Percentiles rank a stretch among this genome's conserved stretches.
Conservation (phyloP, 30 jellyfish, hydroid and myxozoan genomes). For the Cassiopea xamachana region DNA sequence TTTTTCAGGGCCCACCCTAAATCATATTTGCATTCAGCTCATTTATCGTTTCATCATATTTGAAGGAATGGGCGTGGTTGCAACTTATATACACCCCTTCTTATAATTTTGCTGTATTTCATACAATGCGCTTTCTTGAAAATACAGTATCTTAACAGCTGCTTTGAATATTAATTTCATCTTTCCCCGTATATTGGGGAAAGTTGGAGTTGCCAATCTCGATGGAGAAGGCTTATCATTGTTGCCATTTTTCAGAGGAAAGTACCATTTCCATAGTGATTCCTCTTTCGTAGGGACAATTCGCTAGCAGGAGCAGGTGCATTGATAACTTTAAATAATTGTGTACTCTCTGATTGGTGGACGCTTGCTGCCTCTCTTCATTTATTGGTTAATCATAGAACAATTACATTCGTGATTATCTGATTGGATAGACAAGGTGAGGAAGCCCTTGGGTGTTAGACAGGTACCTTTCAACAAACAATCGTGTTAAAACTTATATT, state of each 20-base stretch:
- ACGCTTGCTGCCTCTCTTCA: background rate
- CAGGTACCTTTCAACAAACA: slow-evolving; percentile 18
- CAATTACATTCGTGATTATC: slow-evolving; percentile 13
- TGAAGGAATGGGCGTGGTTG: too few relatives aligned
- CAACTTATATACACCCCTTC: too few relatives aligned
- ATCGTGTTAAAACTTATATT: background rate
- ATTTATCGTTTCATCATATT: too few relatives aligned
- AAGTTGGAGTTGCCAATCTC: too few relatives aligned
- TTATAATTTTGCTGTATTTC: too few relatives aligned
- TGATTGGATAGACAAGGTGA: slow-evolving; percentile 42
- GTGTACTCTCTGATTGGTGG: slow-evolving; percentile 30
- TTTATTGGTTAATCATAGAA: background rate
- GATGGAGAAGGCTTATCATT: background rate
- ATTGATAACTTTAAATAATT: slow-evolving; percentile 8
- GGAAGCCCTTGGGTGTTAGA: slow-evolving; percentile 28
- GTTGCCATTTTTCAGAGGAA: background rate
- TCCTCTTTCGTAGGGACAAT: too few relatives aligned
- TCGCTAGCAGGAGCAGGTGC: slow-evolving; percentile 55
- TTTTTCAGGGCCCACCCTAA: too few relatives aligned
- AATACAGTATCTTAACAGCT: too few relatives aligned
- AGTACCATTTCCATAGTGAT: background rate
- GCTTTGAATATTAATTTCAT: too few relatives aligned
- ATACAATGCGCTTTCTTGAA: too few relatives aligned
- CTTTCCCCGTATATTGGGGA: too few relatives aligned
- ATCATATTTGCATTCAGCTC: too few relatives aligned